A percentile compares a stretch with the other conserved stretches of the same genome.
These are phyloP conservation scores for Diplodus sargus DNA, from an alignment of 2,797 vertebrate species.

Conservation along the genomic window DNA sequence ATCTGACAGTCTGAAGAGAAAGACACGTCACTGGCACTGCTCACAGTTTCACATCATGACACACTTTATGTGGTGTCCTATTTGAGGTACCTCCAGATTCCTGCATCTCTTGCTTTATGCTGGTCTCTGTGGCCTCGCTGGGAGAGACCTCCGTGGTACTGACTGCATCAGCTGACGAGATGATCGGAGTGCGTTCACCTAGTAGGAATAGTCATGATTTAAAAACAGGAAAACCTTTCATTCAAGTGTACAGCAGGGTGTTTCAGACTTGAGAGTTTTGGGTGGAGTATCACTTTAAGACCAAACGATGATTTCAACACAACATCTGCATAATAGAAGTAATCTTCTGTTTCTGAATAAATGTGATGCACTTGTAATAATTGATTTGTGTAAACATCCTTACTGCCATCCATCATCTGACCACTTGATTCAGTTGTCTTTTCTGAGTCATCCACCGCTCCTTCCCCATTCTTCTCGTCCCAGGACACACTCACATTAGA, in stretches of 20 bases:
- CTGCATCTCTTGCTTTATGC: neutral
- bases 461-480: conserved; percentile 34
- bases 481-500: conserved; percentile 52
- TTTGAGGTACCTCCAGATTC: conserved; percentile 20
- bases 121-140: neutral
- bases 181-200: neutral
- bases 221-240: neutral
- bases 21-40: neutral
- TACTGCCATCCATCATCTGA: conserved; percentile 5
- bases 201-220: neutral
- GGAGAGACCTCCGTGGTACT: neutral
- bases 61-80: neutral
- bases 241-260: no score
- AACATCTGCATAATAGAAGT: neutral
- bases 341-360: neutral
- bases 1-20: conserved; percentile 43
- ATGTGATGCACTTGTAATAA: neutral
- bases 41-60: neutral
- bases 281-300: neutral
- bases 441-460: neutral
- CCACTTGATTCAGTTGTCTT: neutral
- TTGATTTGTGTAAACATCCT: conserved; percentile 6
- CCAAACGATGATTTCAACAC: neutral
- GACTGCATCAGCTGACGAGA: neutral
- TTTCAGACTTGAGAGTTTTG: neutral